phyloP scores from a whole-genome alignment of 2,888 invertebrate genomes.

The Diplazon laetatorius region DNA sequence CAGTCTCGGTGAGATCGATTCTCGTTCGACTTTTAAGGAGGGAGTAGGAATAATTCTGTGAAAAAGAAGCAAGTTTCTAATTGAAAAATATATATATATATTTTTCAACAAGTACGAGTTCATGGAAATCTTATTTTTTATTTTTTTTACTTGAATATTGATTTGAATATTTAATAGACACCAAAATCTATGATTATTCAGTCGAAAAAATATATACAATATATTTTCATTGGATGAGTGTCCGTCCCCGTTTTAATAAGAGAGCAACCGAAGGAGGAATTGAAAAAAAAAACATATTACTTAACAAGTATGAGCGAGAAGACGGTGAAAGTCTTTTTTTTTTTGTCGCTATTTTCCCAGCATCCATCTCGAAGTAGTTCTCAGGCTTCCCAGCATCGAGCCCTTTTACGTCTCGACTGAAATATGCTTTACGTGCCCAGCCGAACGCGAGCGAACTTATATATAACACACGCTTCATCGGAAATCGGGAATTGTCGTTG shows the following conservation, averaged over 20 bases:
- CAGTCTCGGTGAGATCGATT: neutral
- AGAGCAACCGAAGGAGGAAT: no score
- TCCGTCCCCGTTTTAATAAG: no score
- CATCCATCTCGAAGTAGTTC: neutral
- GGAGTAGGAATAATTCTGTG: no score
- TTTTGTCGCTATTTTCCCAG: neutral
- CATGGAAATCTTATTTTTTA: no score
- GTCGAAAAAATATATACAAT: no score
- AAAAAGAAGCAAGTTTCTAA: no score
- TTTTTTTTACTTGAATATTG: no score
- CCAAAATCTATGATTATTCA: no score
- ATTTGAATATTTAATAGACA: no score
- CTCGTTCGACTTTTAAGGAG: neutral
- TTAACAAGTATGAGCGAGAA: constrained; percentile 34
- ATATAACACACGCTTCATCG: constrained; percentile 48
- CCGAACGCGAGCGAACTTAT: constrained; percentile 32
- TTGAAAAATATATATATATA: no score
- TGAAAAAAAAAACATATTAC: constrained; percentile 24
- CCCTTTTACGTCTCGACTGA: neutral
- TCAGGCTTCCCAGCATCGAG: constrained; percentile 6
- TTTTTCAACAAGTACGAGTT: no score
- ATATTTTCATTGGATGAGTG: no score
- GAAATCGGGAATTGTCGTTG: constrained; percentile 27
- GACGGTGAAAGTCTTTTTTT: constrained; percentile 24
- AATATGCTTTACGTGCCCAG: constrained; percentile 28